Evolutionary conservation across 2,888 invertebrate species (phyloP), one percentile per base, ranked within the genome.

Genomic region (Rotaria socialis): DNA sequence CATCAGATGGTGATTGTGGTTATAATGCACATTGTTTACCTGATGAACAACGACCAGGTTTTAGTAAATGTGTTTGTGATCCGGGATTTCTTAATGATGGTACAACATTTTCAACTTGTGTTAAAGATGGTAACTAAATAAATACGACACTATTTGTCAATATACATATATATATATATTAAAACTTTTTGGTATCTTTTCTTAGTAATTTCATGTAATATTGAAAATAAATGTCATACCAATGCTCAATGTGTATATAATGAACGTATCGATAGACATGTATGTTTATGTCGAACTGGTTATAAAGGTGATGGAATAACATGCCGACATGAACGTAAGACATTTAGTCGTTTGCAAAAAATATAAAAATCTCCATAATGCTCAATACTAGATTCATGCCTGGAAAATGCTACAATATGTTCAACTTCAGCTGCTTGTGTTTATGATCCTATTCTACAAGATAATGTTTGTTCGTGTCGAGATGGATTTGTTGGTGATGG

Each of bases 391-490:
- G 87, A 87, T 85, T 86, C 96, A 95, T 89, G 94, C 95, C 90
- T 93, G 41, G 94, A 94, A 27, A 41, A 85, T 50, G 84, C 75
- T 6, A 86, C 87, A 43, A 89, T 92, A n/a, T 95, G 95, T 89
- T 93, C 93, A 88, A 90, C 91, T 84, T 93, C 94, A 89, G 93
- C 93, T 14, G 89, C 91, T n/a, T 93, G 93, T 89, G 86, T 90
- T 5, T 94, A 93, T 89, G 94, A 94, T 88, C 86, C 90, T 88
- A 75, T 88, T 27, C 87, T 88, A 24, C 87, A 90, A 85, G 88
- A 88, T 56, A 89, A 89, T 88, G 89, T 90, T 52, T 96, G 96
- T 90, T 93, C 94, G 24, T 95, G 94, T 91, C 94, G 94, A 88
- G 91, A 92, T 1, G 93, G 93, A 0, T 93, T 93, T 88, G 91